A percentile compares a stretch with the other conserved stretches of the same genome.
phyloP scores from a whole-genome alignment of 2,797 vertebrate genomes.

The Nannoperca australis region DNA sequence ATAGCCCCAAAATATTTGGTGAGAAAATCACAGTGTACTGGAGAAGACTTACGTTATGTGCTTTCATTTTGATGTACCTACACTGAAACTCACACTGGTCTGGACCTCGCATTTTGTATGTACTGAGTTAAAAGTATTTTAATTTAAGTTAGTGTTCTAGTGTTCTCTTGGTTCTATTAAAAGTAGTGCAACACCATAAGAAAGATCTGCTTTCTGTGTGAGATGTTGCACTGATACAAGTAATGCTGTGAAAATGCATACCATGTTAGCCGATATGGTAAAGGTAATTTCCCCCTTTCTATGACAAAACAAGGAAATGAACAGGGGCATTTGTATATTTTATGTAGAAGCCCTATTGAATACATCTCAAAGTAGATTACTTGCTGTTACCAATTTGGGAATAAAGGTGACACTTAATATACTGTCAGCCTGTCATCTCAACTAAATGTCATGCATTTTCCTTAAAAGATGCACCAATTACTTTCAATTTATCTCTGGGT shows the following conservation, averaged over 20 bases:
- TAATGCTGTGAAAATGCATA: not conserved
- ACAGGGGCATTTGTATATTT: not conserved
- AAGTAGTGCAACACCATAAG: too few relatives aligned
- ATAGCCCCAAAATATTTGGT: not conserved
- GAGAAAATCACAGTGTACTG: not conserved
- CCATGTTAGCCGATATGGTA: not conserved
- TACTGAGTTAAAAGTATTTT: too few relatives aligned
- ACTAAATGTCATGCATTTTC: constrained; percentile 24
- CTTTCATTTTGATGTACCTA: not conserved
- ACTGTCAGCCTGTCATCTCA: not conserved
- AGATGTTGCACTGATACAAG: not conserved
- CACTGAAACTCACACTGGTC: too few relatives aligned
- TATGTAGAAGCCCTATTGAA: not conserved
- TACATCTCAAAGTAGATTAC: not conserved
- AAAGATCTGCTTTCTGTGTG: not conserved
- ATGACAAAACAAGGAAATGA: not conserved
- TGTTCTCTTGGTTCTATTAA: too few relatives aligned
- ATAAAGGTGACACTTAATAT: constrained; percentile 15
- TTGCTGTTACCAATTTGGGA: constrained; percentile 5
- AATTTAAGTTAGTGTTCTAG: too few relatives aligned
- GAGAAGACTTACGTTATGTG: too few relatives aligned
- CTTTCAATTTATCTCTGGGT: not conserved
- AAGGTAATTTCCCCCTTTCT: not conserved
- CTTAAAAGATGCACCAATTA: constrained; percentile 27
- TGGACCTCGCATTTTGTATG: too few relatives aligned